Evolutionary conservation across 2,888 invertebrate species (phyloP).

Genomic region (Drosophila histrio): DNA sequence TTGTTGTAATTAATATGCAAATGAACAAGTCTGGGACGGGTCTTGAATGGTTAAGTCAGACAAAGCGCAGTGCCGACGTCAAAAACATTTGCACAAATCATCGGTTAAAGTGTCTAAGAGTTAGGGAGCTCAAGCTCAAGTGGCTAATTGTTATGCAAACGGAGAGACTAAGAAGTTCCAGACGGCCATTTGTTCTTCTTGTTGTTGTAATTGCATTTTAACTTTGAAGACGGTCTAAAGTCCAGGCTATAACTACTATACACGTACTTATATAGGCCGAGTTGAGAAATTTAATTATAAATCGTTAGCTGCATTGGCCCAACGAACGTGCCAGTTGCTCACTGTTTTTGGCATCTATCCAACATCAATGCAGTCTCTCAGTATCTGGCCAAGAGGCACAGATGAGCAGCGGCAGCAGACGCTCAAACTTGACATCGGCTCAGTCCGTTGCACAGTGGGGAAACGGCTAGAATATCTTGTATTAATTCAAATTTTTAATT

Average conservation of each 20-base stretch:
- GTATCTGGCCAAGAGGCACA: conserved; percentile 21
- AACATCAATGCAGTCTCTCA: conserved; percentile 60
- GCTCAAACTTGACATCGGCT: conserved; percentile 70
- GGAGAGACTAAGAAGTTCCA: conserved; percentile 36
- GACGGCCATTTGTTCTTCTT: conserved; percentile 25
- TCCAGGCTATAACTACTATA: conserved; percentile 23
- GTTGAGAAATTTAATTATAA: conserved; percentile 48
- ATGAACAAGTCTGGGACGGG: conserved; percentile 48
- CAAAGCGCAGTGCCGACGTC: conserved; percentile 65
- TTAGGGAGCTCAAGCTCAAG: conserved; percentile 21
- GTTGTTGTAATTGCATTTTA: conserved; percentile 41
- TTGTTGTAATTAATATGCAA: conserved; percentile 76
- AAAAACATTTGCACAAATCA: conserved; percentile 72
- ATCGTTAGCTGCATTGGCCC: conserved; percentile 41
- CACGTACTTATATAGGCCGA: conserved; percentile 7
- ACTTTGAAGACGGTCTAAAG: conserved; percentile 34
- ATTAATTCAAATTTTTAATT: too few relatives aligned
- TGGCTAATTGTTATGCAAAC: conserved; percentile 71
- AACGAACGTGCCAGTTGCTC: conserved; percentile 38
- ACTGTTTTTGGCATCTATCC: conserved; percentile 60
- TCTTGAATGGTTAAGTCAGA: conserved; percentile 29
- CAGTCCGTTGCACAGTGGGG: too few relatives aligned
- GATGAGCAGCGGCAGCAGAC: conserved; percentile 31
- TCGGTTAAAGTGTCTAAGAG: conserved; percentile 52
- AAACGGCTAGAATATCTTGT: too few relatives aligned